Evolutionary conservation across 2,113 vertebrate species (phyloP), one percentile per base, ranked within the genome.

Genomic region (Poicephalus gulielmi): DNA sequence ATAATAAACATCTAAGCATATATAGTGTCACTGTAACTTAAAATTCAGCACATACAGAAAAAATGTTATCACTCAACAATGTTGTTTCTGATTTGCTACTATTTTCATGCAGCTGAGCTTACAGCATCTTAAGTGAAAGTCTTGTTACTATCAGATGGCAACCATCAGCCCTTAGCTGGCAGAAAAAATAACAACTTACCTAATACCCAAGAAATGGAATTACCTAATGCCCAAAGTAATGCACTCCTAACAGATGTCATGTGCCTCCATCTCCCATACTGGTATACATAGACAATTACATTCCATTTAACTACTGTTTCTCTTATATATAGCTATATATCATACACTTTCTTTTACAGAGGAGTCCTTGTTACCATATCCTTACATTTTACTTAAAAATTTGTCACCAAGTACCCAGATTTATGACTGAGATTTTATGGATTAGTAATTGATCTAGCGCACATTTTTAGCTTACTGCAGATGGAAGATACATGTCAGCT

Each of bases 391-490:
- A 76, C 52, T 81, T 57, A 17, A 52, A 81, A 88, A 64, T 27
- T 44, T 86, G 37, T 55, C 50, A 71, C 24, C 43, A 70, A 77
- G 30, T 8, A 24, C 11, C 46, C 62, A 84, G 69, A 79, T 78
- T 59, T 86, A 67, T 25, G 27, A 46, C 43, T 7, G 5, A 55
- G 43, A 74, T 52, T 74, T 84, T 86, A 93, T 70, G 64, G 79
- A 80, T 86, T 83, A 83, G 30, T 33, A 83, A 81, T 39, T 77
- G 83, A 95, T 89, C 43, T 19, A 57, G 55, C n/a, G 46, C 4
- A 83, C 33, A 60, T 86, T 96, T 94, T 92, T 84, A 95, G 73
- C 57, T 92, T 37, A 64, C 69, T 89, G 86, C 39, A 75, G 86
- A 82, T 55, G 39, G 57, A 91, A 81, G 71, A 77, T 35, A 39